Conservation (phyloP, 2,113 vertebrate genomes). For the Nyctereutes procyonoides region DNA sequence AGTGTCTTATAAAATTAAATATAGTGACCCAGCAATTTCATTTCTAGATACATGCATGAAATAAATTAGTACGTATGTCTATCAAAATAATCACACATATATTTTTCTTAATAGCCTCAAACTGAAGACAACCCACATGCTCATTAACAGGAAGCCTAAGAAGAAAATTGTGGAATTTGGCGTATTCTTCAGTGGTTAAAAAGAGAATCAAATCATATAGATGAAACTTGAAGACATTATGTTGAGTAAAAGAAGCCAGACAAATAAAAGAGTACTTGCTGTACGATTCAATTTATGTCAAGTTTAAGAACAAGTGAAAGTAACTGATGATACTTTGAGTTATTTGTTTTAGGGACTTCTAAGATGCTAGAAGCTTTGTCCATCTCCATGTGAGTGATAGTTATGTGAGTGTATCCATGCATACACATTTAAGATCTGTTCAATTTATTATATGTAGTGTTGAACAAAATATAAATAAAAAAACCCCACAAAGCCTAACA, state of each 20-base stretch:
- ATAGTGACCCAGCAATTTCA: neutral
- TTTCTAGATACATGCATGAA: neutral
- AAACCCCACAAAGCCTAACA: neutral
- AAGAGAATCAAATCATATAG: neutral
- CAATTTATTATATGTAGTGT: neutral
- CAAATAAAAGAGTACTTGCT: neutral
- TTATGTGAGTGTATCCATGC: neutral
- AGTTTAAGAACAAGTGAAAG: neutral
- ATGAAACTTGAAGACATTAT: neutral
- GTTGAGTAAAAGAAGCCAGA: neutral
- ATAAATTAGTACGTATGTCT: too few relatives aligned
- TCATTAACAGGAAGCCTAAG: neutral
- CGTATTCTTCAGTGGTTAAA: neutral
- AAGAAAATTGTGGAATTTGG: neutral
- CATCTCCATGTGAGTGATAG: neutral
- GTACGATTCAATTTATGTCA: neutral
- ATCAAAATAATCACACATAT: neutral
- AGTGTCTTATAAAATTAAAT: neutral
- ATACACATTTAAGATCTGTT: neutral
- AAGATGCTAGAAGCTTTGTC: neutral
- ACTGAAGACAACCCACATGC: neutral
- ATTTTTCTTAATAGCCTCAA: neutral
- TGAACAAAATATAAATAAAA: neutral
- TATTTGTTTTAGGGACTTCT: neutral
- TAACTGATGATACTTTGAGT: neutral